Percentiles rank a stretch among this genome's conserved stretches.
phyloP scores from a whole-genome alignment of 2,797 vertebrate species.

The Chaetodon trifasciatus region DNA sequence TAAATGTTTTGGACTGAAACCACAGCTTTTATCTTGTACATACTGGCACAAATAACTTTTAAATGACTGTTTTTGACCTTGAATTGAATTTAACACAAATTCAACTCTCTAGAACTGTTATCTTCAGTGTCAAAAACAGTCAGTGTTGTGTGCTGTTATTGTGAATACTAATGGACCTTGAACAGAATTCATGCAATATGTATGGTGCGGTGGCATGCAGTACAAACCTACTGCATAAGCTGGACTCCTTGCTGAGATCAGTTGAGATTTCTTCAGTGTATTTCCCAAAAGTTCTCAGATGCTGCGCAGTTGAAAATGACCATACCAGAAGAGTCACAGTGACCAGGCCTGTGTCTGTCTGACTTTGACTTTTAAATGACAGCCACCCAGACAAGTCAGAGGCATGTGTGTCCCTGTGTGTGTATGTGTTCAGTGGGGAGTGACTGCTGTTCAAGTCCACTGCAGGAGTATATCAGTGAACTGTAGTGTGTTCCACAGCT shows the following conservation, averaged over 20 bases:
- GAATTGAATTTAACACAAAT: conserved; percentile 13
- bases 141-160: conserved; percentile 6
- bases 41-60: neutral
- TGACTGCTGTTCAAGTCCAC: conserved; percentile 51
- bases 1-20: neutral
- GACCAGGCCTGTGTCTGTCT: conserved; percentile 28
- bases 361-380: conserved; percentile 66
- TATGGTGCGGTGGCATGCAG: conserved; percentile 50
- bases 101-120: neutral
- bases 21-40: neutral
- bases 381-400: conserved; percentile 36
- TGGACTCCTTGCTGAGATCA: conserved; percentile 32
- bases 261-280: conserved; percentile 27
- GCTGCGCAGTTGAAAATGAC: conserved; percentile 29
- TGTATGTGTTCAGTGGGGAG: conserved; percentile 36
- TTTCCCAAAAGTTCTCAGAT: conserved; percentile 34
- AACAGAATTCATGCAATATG: conserved; percentile 48
- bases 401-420: conserved; percentile 35
- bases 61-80: neutral
- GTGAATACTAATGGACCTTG: conserved; percentile 17
- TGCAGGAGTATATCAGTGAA: conserved; percentile 44
- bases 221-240: conserved; percentile 56
- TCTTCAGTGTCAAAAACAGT: conserved; percentile 2
- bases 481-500: conserved; percentile 35
- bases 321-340: conserved; percentile 15